Evolutionary conservation across 2,113 vertebrate genomes (phyloP).

Genomic region (Promerops cafer): DNA sequence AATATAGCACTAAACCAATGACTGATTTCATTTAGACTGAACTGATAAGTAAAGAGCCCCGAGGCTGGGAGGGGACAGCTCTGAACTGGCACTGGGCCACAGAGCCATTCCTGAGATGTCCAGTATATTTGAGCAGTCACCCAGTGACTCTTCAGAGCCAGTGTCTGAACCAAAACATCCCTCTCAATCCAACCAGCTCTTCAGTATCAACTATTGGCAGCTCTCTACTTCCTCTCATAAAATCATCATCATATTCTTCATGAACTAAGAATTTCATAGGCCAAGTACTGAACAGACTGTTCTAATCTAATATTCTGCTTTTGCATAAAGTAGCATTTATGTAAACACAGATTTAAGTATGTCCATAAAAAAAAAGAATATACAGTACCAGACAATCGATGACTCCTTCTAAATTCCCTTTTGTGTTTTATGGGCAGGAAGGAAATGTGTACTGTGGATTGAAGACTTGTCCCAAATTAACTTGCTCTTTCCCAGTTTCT

Average conservation of each 20-base stretch:
- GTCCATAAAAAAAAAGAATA: not conserved
- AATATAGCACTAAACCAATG: not conserved
- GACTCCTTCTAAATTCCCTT: not conserved
- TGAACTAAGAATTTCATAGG: not conserved
- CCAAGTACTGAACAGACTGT: not conserved
- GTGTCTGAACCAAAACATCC: not conserved
- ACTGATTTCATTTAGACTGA: not conserved
- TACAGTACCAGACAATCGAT: not conserved
- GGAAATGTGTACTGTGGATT: conserved; percentile 79
- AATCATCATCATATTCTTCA: not conserved
- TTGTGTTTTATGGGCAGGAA: conserved; percentile 70
- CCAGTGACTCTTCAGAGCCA: not conserved
- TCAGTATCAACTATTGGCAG: not conserved
- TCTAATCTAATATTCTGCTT: not conserved
- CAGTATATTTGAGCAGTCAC: not conserved
- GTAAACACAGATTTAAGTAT: not conserved
- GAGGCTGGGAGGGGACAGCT: not conserved
- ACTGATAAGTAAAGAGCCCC: not conserved
- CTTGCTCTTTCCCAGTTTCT: conserved; percentile 72
- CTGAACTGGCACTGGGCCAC: not conserved
- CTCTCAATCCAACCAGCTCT: not conserved
- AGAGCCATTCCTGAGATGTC: not conserved
- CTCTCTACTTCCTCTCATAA: not conserved
- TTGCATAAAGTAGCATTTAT: not conserved
- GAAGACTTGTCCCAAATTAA: conserved; percentile 78